Conservation (phyloP, 2,797 vertebrate species). For the Pampus argenteus region DNA sequence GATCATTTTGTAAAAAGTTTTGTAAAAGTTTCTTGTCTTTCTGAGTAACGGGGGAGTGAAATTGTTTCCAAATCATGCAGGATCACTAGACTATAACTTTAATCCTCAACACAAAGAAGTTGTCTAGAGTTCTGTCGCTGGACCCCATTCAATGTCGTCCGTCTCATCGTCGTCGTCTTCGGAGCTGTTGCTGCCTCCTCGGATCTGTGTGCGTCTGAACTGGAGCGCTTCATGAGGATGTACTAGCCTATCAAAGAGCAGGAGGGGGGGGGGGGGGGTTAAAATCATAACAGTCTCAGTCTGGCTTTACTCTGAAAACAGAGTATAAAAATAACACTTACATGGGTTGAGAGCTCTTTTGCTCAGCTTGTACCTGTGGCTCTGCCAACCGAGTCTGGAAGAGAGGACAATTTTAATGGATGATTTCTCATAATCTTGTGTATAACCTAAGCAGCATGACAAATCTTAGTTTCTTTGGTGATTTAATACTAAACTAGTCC, state of each 20-base stretch:
- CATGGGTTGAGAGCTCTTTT: slow-evolving; percentile 78
- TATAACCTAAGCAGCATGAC: neutral
- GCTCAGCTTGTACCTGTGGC: slow-evolving; percentile 58
- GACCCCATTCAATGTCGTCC: slow-evolving; percentile 92
- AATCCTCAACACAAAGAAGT: neutral
- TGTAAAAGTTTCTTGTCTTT: slow-evolving; percentile 4
- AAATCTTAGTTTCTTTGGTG: neutral
- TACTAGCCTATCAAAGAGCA: slow-evolving; percentile 81
- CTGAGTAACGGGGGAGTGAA: slow-evolving; percentile 9
- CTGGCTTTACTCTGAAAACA: neutral
- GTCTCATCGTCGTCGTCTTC: slow-evolving; percentile 74
- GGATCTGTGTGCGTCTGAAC: slow-evolving; percentile 89
- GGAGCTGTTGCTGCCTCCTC: slow-evolving; percentile 89
- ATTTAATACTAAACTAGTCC: neutral
- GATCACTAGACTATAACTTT: neutral
- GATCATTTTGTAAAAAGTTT: too few relatives aligned
- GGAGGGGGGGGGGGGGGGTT: neutral
- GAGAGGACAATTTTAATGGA: slow-evolving; percentile 1
- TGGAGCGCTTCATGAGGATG: slow-evolving; percentile 89
- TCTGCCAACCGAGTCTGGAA: slow-evolving; percentile 77
- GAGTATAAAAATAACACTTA: slow-evolving; percentile 64
- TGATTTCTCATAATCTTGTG: neutral
- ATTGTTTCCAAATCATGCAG: neutral
- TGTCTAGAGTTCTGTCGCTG: slow-evolving; percentile 93
- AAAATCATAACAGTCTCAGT: neutral